phyloP scores from a whole-genome alignment of 1,140 invertebrate genomes.

The Reticulitermes speratus region DNA sequence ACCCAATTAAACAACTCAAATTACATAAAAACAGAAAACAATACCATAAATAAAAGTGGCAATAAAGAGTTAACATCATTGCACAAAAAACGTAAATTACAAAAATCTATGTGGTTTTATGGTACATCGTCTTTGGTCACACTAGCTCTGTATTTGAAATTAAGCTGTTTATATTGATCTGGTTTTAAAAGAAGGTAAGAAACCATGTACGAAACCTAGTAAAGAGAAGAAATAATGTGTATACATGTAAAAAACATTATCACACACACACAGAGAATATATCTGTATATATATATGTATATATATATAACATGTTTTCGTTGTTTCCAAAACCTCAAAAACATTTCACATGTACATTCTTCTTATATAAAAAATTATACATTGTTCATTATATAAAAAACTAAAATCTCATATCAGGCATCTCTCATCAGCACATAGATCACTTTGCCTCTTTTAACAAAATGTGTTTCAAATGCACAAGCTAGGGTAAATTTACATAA shows the following conservation, averaged over 20 bases:
- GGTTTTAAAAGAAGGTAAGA: slow-evolving; percentile 30
- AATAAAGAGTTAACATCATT: slow-evolving; percentile 27
- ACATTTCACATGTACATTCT: slow-evolving; percentile 26
- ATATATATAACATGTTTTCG: slow-evolving; percentile 23
- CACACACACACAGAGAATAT: slow-evolving; percentile 35
- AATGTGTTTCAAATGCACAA: slow-evolving; percentile 21
- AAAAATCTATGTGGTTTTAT: slow-evolving; percentile 23
- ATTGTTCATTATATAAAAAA: slow-evolving; percentile 31
- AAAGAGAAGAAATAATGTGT: slow-evolving; percentile 25
- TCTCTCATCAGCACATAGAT: slow-evolving; percentile 28
- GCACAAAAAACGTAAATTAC: slow-evolving; percentile 33
- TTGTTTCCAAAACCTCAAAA: slow-evolving; percentile 32
- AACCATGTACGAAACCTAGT: slow-evolving; percentile 27
- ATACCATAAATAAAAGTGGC: slow-evolving; percentile 26
- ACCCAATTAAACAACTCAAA: slow-evolving; percentile 26
- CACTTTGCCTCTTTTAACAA: slow-evolving; percentile 23
- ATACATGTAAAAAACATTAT: slow-evolving; percentile 36
- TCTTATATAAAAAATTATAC: slow-evolving; percentile 31
- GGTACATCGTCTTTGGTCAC: slow-evolving; percentile 32
- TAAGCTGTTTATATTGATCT: slow-evolving; percentile 29
- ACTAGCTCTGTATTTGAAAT: slow-evolving; percentile 34
- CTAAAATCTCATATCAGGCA: slow-evolving; percentile 28
- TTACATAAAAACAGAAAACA: slow-evolving; percentile 16
- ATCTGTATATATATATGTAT: slow-evolving; percentile 25
- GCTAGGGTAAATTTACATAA: slow-evolving; percentile 27